Conservation (phyloP, 2,113 vertebrate species). For the Beaufortia kweichowensis region DNA sequence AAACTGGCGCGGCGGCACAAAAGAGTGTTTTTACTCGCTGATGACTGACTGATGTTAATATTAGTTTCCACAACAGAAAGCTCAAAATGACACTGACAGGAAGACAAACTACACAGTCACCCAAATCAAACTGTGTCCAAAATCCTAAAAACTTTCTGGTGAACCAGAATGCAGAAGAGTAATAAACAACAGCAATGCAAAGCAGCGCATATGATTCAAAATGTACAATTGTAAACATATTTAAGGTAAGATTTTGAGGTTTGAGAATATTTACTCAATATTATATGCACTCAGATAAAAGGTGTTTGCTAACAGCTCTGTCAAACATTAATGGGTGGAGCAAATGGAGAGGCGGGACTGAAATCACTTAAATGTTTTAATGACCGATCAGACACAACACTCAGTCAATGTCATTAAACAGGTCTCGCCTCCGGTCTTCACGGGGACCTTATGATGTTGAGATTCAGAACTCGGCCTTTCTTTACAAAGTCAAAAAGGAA, state of each 20-base stretch:
- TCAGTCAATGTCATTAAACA: neutral
- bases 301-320: neutral
- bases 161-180: no score
- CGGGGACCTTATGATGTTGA: neutral
- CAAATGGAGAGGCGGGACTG: neutral
- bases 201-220: neutral
- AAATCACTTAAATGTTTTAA: neutral
- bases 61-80: constrained; percentile 10
- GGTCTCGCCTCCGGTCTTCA: neutral
- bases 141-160: neutral
- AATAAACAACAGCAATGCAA: neutral
- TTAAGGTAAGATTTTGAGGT: neutral
- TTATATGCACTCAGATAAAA: neutral
- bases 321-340: neutral
- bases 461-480: neutral
- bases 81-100: neutral
- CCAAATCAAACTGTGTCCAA: neutral
- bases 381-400: neutral
- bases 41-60: constrained; percentile 15
- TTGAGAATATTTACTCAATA: neutral
- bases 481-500: constrained; percentile 27
- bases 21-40: neutral
- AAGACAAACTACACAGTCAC: no score
- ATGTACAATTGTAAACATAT: neutral
- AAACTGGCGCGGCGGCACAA: neutral